Percentiles rank a stretch among this genome's conserved stretches.
phyloP scores from a whole-genome alignment of 2,888 invertebrate species.

The Pammene aurita region DNA sequence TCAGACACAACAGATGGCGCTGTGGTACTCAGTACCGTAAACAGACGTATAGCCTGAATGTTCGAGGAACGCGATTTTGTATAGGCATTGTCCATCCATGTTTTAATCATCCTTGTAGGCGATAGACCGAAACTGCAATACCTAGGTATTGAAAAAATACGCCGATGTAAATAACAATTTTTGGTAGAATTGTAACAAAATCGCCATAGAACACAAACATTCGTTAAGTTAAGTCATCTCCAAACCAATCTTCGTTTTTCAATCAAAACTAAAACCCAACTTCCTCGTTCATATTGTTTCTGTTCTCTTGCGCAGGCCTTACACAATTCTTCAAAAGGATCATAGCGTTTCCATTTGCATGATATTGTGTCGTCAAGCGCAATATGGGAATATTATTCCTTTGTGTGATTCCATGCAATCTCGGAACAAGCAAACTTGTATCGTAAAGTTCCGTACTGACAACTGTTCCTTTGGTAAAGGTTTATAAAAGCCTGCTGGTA shows the following conservation, averaged over 20 bases:
- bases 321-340: constrained; percentile 37
- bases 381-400: constrained; percentile 40
- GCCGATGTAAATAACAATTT: no score
- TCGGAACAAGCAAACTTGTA: constrained; percentile 28
- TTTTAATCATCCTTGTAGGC: no score
- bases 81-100: no score
- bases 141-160: no score
- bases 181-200: neutral
- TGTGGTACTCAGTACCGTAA: no score
- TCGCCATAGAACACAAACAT: neutral
- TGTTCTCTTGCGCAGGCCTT: constrained; percentile 16
- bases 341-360: constrained; percentile 38
- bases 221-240: neutral
- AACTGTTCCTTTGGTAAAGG: constrained; percentile 16
- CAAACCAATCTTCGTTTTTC: constrained; percentile 23
- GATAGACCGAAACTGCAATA: no score
- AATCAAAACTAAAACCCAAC: constrained; percentile 20
- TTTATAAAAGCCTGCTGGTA: constrained; percentile 10
- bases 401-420: constrained; percentile 38
- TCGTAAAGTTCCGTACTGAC: constrained; percentile 28
- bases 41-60: no score
- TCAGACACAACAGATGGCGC: no score
- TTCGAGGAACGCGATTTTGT: no score
- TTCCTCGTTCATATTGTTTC: constrained; percentile 15
- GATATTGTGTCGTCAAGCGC: constrained; percentile 38